Conservation (phyloP, 2,888 invertebrate species). For the Nephrotoma flavescens region DNA sequence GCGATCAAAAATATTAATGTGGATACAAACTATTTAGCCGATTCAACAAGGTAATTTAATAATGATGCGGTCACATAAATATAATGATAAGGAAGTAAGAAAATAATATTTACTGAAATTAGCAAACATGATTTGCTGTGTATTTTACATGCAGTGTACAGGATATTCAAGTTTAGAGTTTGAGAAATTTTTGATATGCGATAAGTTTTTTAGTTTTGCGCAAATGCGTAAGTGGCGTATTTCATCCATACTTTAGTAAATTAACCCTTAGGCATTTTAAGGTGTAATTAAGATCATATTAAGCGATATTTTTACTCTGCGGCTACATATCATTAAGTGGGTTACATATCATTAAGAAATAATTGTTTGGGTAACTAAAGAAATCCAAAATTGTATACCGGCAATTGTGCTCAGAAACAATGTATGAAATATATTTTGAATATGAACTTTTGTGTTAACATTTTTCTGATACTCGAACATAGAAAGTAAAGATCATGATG, state of each 20-base stretch:
- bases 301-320: background rate
- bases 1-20: background rate
- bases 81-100: background rate
- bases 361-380: background rate
- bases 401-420: background rate
- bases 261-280: background rate
- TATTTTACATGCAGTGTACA: background rate
- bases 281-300: background rate
- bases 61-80: background rate
- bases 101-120: background rate
- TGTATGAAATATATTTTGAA: too few relatives aligned
- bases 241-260: background rate
- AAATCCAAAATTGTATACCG: background rate
- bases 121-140: background rate
- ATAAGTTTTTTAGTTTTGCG: background rate
- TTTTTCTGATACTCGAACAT: background rate
- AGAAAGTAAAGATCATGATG: background rate
- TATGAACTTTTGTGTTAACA: background rate
- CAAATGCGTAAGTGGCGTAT: too few relatives aligned
- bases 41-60: background rate
- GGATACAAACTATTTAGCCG: background rate
- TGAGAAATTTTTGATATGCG: background rate
- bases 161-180: background rate
- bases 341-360: background rate
- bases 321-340: too few relatives aligned